Percentiles rank a stretch among this genome's conserved stretches.
Conservation (phyloP, 1,140 invertebrate genomes). For the Chironomus tepperi region DNA sequence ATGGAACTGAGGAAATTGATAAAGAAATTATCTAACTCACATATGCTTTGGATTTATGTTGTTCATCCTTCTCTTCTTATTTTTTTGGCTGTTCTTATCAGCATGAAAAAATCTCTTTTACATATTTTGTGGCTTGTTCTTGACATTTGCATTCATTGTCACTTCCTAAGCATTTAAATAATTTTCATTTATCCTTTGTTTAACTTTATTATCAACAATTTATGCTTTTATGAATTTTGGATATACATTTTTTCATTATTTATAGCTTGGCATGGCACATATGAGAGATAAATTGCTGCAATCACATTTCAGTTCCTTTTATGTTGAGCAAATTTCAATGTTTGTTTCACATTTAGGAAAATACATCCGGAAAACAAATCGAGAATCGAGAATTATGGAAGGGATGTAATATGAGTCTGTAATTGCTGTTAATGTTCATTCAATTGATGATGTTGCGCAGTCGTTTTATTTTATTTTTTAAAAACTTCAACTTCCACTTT, state of each 20-base stretch:
- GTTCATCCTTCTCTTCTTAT: not conserved
- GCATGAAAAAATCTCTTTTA: not conserved
- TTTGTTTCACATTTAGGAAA: not conserved
- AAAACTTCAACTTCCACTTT: not conserved
- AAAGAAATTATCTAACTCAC: not conserved
- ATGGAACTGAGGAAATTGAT: not conserved
- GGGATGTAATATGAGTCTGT: constrained; percentile 3
- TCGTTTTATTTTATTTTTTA: not conserved
- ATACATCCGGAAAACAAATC: constrained; percentile 12
- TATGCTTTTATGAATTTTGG: not conserved
- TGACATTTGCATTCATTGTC: constrained; percentile 12
- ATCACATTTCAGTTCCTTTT: not conserved
- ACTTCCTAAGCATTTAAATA: not conserved
- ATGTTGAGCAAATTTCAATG: not conserved
- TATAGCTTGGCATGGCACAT: no score
- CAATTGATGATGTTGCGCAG: constrained; percentile 11
- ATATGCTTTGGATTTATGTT: not conserved
- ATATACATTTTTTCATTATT: no score
- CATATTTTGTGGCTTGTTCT: not conserved
- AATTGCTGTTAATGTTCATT: constrained; percentile 9
- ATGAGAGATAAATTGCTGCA: not conserved
- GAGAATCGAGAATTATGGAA: not conserved
- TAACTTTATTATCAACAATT: not conserved
- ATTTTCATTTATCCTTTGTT: not conserved
- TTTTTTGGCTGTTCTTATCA: not conserved